Percentiles rank a stretch among this genome's conserved stretches.
phyloP scores from a whole-genome alignment of 2,888 invertebrate genomes.

The Formica aserva region DNA sequence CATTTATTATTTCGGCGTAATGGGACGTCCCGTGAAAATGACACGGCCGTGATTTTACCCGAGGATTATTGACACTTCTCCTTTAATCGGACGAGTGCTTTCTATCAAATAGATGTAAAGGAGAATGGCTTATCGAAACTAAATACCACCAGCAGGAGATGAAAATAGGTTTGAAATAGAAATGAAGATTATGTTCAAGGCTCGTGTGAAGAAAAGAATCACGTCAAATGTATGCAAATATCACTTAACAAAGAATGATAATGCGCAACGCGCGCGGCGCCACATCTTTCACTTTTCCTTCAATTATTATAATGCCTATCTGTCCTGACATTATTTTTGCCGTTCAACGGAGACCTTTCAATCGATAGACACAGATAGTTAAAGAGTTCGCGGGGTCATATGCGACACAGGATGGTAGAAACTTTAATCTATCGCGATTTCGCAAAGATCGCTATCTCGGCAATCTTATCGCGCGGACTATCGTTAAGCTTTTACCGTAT shows the following conservation, averaged over 20 bases:
- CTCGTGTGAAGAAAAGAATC: not conserved
- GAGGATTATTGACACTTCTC: not conserved
- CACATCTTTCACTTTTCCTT: conserved; percentile 29
- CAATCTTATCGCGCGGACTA: conserved; percentile 54
- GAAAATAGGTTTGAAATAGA: not conserved
- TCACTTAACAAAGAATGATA: conserved; percentile 28
- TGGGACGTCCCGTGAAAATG: not conserved
- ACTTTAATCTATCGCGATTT: conserved; percentile 32
- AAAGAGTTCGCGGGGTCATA: conserved; percentile 41
- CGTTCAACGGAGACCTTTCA: conserved; percentile 39
- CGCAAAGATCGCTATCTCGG: conserved; percentile 51
- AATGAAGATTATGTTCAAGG: not conserved
- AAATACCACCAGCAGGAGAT: not conserved
- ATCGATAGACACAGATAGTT: not conserved
- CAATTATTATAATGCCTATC: conserved; percentile 36
- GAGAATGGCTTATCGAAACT: not conserved
- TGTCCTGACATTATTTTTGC: conserved; percentile 7
- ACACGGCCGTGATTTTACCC: not conserved
- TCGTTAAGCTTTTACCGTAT: conserved; percentile 59
- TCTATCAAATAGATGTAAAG: not conserved
- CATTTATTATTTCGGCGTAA: conserved; percentile 29
- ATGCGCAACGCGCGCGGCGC: conserved; percentile 19
- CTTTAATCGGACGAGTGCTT: not conserved
- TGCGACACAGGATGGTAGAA: conserved; percentile 1
- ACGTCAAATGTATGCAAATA: conserved; percentile 1